Conservation (phyloP, 2,113 vertebrate genomes). For the Dasyornis broadbenti region DNA sequence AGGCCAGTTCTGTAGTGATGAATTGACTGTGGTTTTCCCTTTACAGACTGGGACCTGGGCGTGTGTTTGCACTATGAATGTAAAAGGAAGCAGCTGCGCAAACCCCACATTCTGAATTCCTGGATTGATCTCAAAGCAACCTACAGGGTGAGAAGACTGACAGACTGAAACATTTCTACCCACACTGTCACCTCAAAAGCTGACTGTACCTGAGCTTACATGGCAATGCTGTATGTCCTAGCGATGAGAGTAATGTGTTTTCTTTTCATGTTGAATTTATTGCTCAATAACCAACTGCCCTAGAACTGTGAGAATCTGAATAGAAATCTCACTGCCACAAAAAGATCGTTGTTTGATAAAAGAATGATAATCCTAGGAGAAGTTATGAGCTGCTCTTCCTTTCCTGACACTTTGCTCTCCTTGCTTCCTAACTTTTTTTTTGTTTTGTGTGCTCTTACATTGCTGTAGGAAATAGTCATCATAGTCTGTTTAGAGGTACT, state of each 20-base stretch:
- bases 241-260: neutral
- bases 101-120: constrained; percentile 84
- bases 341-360: neutral
- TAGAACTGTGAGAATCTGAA: neutral
- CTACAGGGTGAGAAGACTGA: constrained; percentile 80
- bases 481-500: neutral
- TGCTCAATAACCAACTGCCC: neutral
- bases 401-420: neutral
- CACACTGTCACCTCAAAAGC: neutral
- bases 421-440: neutral
- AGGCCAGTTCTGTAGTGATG: neutral
- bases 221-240: neutral
- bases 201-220: neutral
- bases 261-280: neutral
- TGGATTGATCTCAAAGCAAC: constrained; percentile 94
- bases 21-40: neutral
- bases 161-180: neutral
- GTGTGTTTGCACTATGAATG: constrained; percentile 94
- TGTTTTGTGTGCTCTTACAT: neutral
- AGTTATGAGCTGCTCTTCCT: neutral
- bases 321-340: neutral
- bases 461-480: neutral
- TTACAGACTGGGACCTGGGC: constrained; percentile 93
- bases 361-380: neutral
- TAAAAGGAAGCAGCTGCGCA: constrained; percentile 89